Conservation (phyloP, 1,140 invertebrate species). For the Aphaenogaster floridana region DNA sequence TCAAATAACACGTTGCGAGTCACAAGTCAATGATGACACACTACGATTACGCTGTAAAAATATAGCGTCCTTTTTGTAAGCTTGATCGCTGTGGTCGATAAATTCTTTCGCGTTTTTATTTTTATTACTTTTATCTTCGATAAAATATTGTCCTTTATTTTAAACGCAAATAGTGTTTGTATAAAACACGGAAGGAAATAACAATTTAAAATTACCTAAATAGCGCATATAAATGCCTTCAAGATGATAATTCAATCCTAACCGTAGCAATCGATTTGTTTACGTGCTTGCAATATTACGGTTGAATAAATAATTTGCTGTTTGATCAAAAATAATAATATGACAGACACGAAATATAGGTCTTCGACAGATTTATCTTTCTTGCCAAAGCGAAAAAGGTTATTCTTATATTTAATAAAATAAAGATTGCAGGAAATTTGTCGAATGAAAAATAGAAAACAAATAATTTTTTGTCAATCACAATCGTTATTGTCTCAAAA, state of each 20-base stretch:
- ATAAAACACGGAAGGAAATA: neutral
- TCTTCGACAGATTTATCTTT: neutral
- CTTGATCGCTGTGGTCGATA: conserved; percentile 20
- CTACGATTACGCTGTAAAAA: conserved; percentile 34
- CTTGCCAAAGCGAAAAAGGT: neutral
- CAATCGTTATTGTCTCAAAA: conserved; percentile 32
- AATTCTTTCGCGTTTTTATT: conserved; percentile 4
- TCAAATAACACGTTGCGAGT: neutral
- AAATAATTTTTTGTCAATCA: neutral
- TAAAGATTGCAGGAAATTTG: neutral
- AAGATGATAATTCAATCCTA: conserved; percentile 27
- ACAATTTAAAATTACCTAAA: conserved; percentile 1
- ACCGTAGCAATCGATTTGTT: neutral
- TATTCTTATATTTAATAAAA: neutral
- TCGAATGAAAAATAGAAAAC: neutral
- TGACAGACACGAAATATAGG: neutral
- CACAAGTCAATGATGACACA: conserved; percentile 11
- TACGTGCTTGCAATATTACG: neutral
- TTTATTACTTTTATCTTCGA: conserved; percentile 2
- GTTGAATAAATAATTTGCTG: neutral
- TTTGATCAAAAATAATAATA: conserved; percentile 24
- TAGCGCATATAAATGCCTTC: conserved; percentile 6
- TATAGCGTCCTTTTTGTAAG: neutral
- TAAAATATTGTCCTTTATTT: conserved; percentile 25
- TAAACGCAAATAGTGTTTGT: neutral